Base-by-base conservation (phyloP, 2,113 vertebrate species). In the Petrocephalus zakoni region DNA sequence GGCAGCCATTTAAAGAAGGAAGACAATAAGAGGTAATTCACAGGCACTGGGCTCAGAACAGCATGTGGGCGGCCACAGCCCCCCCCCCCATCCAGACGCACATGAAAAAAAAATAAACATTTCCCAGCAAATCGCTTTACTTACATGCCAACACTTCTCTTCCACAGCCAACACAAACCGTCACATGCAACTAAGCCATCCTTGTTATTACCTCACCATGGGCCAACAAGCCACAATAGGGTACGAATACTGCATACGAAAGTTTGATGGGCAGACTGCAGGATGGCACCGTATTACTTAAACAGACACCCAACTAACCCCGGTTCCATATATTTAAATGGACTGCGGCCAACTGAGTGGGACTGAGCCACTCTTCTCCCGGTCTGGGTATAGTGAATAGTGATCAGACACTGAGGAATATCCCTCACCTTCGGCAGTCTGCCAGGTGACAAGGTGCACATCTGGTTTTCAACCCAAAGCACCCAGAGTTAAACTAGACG, bases 331-430 rank as follows among this genome's bases (percentile, higher is more conserved):
- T 49, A 1, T 25, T 29, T n/a, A 51, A 84, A 58, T 89, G 92
- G 89, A 64, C 89, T 0, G 75, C 86, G 89, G 89, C 91, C 93
- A 92, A 78, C 88, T 64, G 47, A 78, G 64, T 87, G 89, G 90
- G 90, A 89, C 90, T 93, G 93, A 95, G 93, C 92, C 92, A 92
- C 88, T 93, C 95, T 78, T 42, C 72, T 42, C 34, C 72, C 72
- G 8, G 72, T 6, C 15, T 29, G 61, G 17, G 15, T 78, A 42
- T 19, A 19, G 72, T 8, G 2, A 34, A 42, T 19, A 19, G 72
- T 8, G 2, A 34, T 37, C 68, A 75, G 15, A 37, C 68, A 37
- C 3, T 19, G 29, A 4, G 68, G 29, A 37, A 75, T 37, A 75
- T 37, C 68, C 68, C 68, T 34, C 37, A 37, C 11, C 29, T 15